Evolutionary conservation across 2,888 invertebrate species (phyloP), one percentile per base, ranked within the genome.

Genomic region (Camponotus fellah): DNA sequence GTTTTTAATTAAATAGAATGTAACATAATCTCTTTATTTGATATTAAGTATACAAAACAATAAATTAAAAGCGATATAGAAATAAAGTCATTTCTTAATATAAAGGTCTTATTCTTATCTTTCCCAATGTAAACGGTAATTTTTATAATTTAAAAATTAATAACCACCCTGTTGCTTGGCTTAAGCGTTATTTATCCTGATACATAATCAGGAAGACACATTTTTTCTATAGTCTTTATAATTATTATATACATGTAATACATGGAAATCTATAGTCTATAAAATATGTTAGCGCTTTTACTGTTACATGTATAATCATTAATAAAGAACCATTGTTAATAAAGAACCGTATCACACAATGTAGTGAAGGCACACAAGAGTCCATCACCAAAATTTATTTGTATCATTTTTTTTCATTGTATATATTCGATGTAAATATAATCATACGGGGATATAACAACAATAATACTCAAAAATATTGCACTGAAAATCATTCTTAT

Each of bases 311-410:
- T 69, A 76, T 64, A 83, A 72, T 58, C 64, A 72, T 79, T 64
- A 65, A 32, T 34, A 58, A 74, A 60, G 3, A 84, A 69, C 32
- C 71, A 26, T 26, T 53, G 49, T 58, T 64, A 65, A 32, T 34
- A 58, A 74, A 60, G 3, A 84, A 69, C 32, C 71, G 69, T 86
- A 87, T 90, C 87, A 86, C 85, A 90, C 86, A 83, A 69, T 83
- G 69, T 74, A 65, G 66, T 66, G 69, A 84, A 83, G 82, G 79
- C 53, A 79, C 65, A 75, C 75, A 83, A 77, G 81, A 49, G 40
- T 87, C 90, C 91, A 86, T 88, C 91, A 90, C 88, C 90, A 64
- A 66, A 82, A 69, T 64, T 60, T 89, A 82, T 69, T 74, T 76
- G 26, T 26, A 32, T 79, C 43, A 32, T 82, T 62, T 66, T 64